Evolutionary conservation across 2,113 vertebrate species (phyloP).

Genomic region (Oreochromis niloticus): DNA sequence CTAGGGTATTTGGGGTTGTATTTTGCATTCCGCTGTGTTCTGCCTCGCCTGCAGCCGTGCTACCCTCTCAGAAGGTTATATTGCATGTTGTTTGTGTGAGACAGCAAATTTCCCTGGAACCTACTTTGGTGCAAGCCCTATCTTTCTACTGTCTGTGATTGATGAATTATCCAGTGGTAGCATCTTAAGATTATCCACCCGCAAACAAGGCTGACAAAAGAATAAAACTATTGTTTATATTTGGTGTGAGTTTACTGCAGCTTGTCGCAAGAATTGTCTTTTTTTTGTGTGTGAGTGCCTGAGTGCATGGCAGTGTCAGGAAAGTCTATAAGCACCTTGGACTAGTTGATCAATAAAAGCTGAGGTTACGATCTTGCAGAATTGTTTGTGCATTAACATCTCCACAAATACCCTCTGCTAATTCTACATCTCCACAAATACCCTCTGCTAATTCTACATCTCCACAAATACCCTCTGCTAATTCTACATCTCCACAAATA

Average conservation of each 20-base stretch:
- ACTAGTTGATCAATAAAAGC: conserved; percentile 42
- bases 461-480: conserved; percentile 47
- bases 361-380: conserved; percentile 37
- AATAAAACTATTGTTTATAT: not conserved
- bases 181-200: conserved; percentile 4
- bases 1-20: conserved; percentile 70
- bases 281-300: not conserved
- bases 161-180: conserved; percentile 9
- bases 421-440: conserved; percentile 51
- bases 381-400: conserved; percentile 39
- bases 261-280: not conserved
- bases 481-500: conserved; percentile 52
- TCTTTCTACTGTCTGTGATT: conserved; percentile 16
- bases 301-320: not conserved
- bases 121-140: not conserved
- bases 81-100: conserved; percentile 54
- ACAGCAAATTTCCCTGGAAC: conserved; percentile 29
- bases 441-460: conserved; percentile 54
- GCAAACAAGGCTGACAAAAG: conserved; percentile 2
- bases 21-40: conserved; percentile 69
- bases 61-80: conserved; percentile 58
- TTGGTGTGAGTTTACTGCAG: not conserved
- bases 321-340: conserved; percentile 39
- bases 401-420: conserved; percentile 47
- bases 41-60: conserved; percentile 51